Base-by-base conservation (phyloP, 2,113 vertebrate genomes). In the Chaetodon auriga region DNA sequence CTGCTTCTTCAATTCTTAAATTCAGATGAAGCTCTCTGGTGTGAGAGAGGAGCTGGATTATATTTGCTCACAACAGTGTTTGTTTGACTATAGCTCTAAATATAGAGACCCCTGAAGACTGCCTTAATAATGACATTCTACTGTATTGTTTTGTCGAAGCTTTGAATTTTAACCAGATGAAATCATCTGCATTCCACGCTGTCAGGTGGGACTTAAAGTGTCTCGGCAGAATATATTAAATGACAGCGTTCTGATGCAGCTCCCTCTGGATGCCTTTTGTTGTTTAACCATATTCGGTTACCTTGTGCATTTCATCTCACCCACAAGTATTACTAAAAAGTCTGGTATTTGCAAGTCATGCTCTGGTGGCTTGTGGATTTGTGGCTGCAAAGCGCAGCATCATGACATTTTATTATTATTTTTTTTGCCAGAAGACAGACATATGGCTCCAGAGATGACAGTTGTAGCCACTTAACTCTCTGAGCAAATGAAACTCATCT, bases 161-260 rank as follows among this genome's bases (percentile, higher is more conserved):
- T 57, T 78, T 86, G 70, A 60, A 65, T 80, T 65, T 41, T 38
- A 71, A 63, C 23, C 35, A 69, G 35, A 76, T 80, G 13, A 51
- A 51, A 63, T 51, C 51, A 51, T 81, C 6, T 45, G 30, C 73
- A 68, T 73, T 73, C 48, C 5, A 2, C n/a, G 25, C 21, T 14
- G 60, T 68, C 76, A 25, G 46, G 62, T n/a, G 48, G n/a, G n/a
- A 55, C 13, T 55, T 43, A 54, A 65, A 18, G 14, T 19, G 63
- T 54, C 71, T 62, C 14, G 0, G 38, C 61, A 55, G 38, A 72
- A 46, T 57, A 82, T 65, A 46, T 71, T 65, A 54, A 80, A 66
- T 53, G 11, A 64, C 68, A 74, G 5, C 2, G 1, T 30, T 30
- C 2, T 25, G 61, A 72, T 43, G 19, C n/a, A 57, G 30, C 57